Conservation (phyloP, 2,888 invertebrate species). For the Agrochola lota region DNA sequence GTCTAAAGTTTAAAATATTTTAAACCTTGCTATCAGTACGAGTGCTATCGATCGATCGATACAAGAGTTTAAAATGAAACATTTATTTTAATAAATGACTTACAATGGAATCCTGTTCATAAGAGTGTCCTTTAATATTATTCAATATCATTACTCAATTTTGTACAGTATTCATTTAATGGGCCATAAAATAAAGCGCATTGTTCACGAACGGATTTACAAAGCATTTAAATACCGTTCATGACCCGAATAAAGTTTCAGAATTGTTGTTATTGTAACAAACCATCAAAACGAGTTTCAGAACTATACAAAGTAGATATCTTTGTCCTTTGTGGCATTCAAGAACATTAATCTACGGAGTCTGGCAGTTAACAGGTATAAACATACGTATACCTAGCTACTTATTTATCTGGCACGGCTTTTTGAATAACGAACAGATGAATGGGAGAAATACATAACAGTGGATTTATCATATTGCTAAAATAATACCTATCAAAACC, state of each 20-base stretch:
- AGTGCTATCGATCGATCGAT: neutral
- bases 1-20: neutral
- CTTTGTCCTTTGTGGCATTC: slow-evolving; percentile 36
- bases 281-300: slow-evolving; percentile 36
- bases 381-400: slow-evolving; percentile 5
- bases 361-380: slow-evolving; percentile 32
- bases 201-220: slow-evolving; percentile 75
- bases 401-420: slow-evolving; percentile 12
- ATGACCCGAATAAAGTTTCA: slow-evolving; percentile 79
- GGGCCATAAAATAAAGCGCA: slow-evolving; percentile 79
- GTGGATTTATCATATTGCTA: slow-evolving; percentile 12
- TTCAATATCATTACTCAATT: slow-evolving; percentile 70
- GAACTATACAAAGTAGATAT: slow-evolving; percentile 28
- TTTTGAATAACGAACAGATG: slow-evolving; percentile 30
- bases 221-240: slow-evolving; percentile 77
- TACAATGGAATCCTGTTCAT: neutral
- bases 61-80: neutral
- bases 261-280: slow-evolving; percentile 57
- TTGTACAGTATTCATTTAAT: slow-evolving; percentile 81
- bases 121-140: slow-evolving; percentile 46
- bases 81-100: neutral
- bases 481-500: neutral
- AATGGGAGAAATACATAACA: slow-evolving; percentile 16
- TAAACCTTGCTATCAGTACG: neutral
- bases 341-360: slow-evolving; percentile 42